These are phyloP conservation scores for Equus quagga DNA, from an alignment of 2,113 vertebrate species.

Conservation along the genomic window DNA sequence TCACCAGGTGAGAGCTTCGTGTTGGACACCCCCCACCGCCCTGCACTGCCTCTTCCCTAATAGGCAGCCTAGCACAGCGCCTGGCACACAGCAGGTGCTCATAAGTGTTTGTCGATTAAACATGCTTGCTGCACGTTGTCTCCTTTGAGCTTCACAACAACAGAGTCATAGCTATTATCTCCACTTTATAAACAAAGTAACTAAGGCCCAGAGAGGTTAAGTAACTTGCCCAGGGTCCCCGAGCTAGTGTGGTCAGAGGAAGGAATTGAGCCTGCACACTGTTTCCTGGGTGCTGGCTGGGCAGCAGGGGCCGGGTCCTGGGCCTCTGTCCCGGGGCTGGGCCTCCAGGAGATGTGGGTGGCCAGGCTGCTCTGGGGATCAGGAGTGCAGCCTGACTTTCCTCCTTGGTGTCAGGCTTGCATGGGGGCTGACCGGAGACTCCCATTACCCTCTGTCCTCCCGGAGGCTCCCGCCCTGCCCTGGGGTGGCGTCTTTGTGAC, in stretches of 20 bases:
- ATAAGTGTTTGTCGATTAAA: not conserved
- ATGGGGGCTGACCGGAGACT: rapidly evolving
- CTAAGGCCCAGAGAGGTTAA: not conserved
- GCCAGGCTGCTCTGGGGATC: not conserved
- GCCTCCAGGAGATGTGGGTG: not conserved
- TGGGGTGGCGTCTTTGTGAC: rapidly evolving
- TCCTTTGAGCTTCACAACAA: not conserved
- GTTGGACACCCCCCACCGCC: rapidly evolving
- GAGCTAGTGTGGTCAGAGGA: not conserved
- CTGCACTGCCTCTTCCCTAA: not conserved
- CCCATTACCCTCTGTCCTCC: not conserved
- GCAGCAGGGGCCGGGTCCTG: no score
- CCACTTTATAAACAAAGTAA: not conserved
- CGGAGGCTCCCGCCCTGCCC: not conserved
- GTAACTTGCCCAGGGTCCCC: not conserved
- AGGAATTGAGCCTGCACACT: rapidly evolving
- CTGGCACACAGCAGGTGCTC: not conserved
- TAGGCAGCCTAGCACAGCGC: not conserved
- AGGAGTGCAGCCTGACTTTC: not conserved
- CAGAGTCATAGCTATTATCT: not conserved
- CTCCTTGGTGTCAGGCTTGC: not conserved
- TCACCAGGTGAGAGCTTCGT: rapidly evolving
- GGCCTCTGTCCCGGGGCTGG: not conserved
- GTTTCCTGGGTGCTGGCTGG: not conserved
- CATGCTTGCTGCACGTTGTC: rapidly evolving